Evolutionary conservation across 2,888 invertebrate species (phyloP).

Genomic region (Lysandra coridon): DNA sequence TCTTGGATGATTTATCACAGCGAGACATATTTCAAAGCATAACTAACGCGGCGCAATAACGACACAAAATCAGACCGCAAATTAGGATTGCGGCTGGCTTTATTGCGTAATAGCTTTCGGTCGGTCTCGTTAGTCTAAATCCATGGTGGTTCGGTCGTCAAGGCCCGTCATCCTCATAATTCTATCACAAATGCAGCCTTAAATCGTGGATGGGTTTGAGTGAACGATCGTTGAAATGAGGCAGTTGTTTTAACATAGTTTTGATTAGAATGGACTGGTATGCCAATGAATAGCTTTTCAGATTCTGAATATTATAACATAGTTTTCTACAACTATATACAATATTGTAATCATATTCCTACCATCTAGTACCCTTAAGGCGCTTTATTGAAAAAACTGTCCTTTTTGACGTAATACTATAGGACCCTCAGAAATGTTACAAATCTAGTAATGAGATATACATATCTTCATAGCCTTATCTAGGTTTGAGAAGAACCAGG

Average conservation of each 20-base stretch:
- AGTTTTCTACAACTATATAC: neutral
- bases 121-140: constrained; percentile 25
- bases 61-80: constrained; percentile 31
- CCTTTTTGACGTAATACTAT: no score
- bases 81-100: constrained; percentile 28
- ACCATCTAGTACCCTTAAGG: neutral
- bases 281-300: neutral
- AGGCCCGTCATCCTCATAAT: constrained; percentile 12
- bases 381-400: no score
- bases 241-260: neutral
- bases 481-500: no score
- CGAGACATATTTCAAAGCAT: constrained; percentile 12
- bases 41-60: constrained; percentile 20
- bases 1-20: constrained; percentile 3
- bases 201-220: neutral
- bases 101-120: constrained; percentile 26
- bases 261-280: neutral
- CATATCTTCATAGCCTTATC: no score
- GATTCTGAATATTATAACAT: neutral
- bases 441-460: no score
- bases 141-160: constrained; percentile 14
- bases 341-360: neutral
- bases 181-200: constrained; percentile 1
- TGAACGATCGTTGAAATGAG: neutral
- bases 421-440: no score